Evolutionary conservation across 2,888 invertebrate species (phyloP), one percentile per base, ranked within the genome.

Genomic region (Sycophila texana): DNA sequence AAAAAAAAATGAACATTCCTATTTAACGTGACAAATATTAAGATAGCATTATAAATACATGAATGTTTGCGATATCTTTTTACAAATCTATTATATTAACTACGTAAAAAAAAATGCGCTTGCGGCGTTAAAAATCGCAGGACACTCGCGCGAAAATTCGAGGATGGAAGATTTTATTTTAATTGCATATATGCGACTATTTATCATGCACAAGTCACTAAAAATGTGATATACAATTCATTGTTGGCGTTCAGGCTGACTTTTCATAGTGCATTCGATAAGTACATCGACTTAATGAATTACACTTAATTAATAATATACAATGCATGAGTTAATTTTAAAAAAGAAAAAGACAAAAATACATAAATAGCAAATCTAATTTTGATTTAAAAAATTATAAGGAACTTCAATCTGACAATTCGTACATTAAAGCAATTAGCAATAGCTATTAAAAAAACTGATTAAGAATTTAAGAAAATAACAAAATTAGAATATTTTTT

Each of bases 241-340:
- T 73, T 55, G 12, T 74, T 73, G 70, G 18, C 70, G 30, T 51
- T 57, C 14, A 63, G 53, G 57, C 74, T 71, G 39, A 20, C 26
- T 49, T 60, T 47, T 67, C 49, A 72, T 74, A 67, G 71, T 75
- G 75, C 66, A 75, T 68, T 60, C 53, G 70, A 58, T 63, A 72
- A 73, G 61, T 74, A 66, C 51, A 58, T 39, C 16, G 7, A 4
- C 53, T 53, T 53, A 51, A 67, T 51, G 60, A 58, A 39, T 49
- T 61, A 61, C 53, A 67, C 26, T 67, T 58, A 51, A 18, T 51
- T 16, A 68, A 14, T 39, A 47, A 30, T 68, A 16, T 51, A 0
- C 26, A 53, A 26, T 67, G 26, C 53, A 14, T 53, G 20, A n/a
- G 16, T 20, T 26, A 12, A 47, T 20, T 49, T n/a, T 12, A 47